phyloP scores from a whole-genome alignment of 2,113 vertebrate genomes.

The Ranitomeya imitator region DNA sequence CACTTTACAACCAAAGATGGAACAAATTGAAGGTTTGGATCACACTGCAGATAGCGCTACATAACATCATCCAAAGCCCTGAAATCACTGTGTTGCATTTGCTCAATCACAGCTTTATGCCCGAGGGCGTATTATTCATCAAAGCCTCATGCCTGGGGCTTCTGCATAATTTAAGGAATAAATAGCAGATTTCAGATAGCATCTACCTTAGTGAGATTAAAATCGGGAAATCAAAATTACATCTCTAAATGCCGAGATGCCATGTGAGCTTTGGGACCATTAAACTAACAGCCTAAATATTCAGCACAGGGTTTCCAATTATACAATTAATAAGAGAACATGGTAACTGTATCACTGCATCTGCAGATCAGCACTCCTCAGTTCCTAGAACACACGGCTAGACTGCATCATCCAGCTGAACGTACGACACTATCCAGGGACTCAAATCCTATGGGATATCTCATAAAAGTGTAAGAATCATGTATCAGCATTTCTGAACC shows the following conservation, averaged over 20 bases:
- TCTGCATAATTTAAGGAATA: slow-evolving; percentile 27
- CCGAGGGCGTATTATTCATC: slow-evolving; percentile 30
- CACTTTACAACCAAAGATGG: background rate
- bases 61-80: background rate
- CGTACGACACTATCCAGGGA: background rate
- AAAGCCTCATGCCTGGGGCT: slow-evolving; percentile 18
- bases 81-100: background rate
- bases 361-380: background rate
- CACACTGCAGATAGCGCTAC: background rate
- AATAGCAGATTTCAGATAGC: slow-evolving; percentile 26
- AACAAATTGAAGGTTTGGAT: background rate
- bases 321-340: slow-evolving; percentile 36
- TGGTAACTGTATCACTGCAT: background rate
- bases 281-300: slow-evolving; percentile 35
- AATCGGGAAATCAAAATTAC: slow-evolving; percentile 33
- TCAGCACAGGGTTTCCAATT: slow-evolving; percentile 4
- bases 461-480: slow-evolving; percentile 20
- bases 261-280: slow-evolving; percentile 15
- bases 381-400: background rate
- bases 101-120: slow-evolving; percentile 27
- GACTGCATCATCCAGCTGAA: slow-evolving; percentile 1
- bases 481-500: slow-evolving; percentile 35
- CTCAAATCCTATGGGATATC: slow-evolving; percentile 30
- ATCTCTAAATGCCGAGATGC: slow-evolving; percentile 1
- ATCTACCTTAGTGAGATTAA: slow-evolving; percentile 1